phyloP scores from a whole-genome alignment of 1,140 invertebrate genomes.

The Ceratina japonica region DNA sequence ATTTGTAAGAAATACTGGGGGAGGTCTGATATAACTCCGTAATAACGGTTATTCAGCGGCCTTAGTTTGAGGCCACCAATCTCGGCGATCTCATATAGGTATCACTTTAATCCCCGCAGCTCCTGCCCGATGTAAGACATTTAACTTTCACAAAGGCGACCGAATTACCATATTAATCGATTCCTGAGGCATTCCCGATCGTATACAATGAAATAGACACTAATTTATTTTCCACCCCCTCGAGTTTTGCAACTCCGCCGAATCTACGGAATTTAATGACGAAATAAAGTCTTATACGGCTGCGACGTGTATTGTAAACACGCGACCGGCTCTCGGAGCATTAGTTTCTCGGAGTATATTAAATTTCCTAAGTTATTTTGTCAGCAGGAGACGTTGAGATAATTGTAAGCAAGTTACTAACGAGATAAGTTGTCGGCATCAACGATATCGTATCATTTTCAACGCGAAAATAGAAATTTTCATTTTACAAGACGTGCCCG shows the following conservation, averaged over 20 bases:
- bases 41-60: background rate
- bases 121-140: background rate
- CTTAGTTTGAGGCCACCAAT: background rate
- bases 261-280: background rate
- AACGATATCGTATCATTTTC: constrained; percentile 4
- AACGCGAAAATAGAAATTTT: background rate
- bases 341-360: background rate
- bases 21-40: background rate
- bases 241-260: background rate
- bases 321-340: no score
- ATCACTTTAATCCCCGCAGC: background rate
- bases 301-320: background rate
- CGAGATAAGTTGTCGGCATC: background rate
- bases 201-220: background rate
- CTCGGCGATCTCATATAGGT: background rate
- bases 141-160: constrained; percentile 5
- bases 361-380: background rate
- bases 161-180: constrained; percentile 7
- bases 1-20: background rate
- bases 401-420: background rate
- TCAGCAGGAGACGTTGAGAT: background rate
- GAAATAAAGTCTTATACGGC: background rate
- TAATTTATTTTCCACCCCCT: background rate
- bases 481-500: no score
- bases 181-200: background rate